Percentiles rank a stretch among this genome's conserved stretches.
Conservation (phyloP, 1,140 invertebrate species). For the Drosophila nebulosa region DNA sequence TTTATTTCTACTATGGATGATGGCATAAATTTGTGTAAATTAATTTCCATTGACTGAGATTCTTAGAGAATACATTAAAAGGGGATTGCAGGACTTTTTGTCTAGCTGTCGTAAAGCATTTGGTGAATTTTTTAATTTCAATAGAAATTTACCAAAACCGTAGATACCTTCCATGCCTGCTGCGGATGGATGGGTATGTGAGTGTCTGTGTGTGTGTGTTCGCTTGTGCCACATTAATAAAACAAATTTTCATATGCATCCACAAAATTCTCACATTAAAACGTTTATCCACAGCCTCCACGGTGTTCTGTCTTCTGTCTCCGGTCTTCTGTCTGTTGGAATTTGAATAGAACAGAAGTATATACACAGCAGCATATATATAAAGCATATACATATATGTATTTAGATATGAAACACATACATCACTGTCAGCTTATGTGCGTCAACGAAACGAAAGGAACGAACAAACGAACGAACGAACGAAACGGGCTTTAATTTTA, state of each 20-base stretch:
- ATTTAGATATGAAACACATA: constrained; percentile 66
- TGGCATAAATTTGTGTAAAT: background rate
- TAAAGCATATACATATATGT: background rate
- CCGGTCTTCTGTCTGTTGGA: background rate
- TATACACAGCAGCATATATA: background rate
- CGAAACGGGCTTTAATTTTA: constrained; percentile 40
- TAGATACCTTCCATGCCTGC: background rate
- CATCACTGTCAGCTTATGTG: constrained; percentile 65
- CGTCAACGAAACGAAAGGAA: constrained; percentile 12
- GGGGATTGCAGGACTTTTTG: background rate
- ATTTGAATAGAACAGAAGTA: constrained; percentile 33
- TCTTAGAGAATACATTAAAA: background rate
- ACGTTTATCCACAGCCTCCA: background rate
- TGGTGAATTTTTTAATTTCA: background rate
- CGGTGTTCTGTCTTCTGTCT: no score
- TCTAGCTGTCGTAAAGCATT: background rate
- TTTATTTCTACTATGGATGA: no score
- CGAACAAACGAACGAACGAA: no score
- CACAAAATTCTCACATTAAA: background rate
- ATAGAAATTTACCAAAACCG: background rate
- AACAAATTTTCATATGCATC: background rate
- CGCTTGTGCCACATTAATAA: background rate
- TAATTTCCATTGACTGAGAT: background rate
- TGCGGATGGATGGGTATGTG: background rate
- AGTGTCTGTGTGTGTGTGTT: no score